These are phyloP conservation scores for Calliopsis andreniformis DNA, from an alignment of 1,140 invertebrate genomes.

Conservation along the genomic window DNA sequence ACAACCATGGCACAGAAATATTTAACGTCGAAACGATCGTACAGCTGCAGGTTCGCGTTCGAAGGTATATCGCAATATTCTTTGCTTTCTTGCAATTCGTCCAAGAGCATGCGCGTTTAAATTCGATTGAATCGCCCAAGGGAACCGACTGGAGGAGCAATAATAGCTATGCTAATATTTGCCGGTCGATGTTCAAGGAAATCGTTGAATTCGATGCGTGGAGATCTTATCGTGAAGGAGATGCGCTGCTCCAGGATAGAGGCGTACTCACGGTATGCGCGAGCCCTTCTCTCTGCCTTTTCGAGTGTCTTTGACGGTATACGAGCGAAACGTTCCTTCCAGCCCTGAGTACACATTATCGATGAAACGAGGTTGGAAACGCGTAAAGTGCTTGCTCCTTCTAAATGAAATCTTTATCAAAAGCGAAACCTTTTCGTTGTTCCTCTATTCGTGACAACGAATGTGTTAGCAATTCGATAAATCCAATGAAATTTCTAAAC, in stretches of 20 bases:
- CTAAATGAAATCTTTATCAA: conserved; percentile 21
- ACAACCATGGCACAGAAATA: too few species aligned
- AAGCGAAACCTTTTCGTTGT: background rate
- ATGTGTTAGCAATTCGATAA: background rate
- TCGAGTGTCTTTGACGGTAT: conserved; percentile 13
- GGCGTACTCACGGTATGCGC: background rate
- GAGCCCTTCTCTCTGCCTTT: background rate
- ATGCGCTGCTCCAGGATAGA: background rate
- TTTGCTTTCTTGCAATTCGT: background rate
- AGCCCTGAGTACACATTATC: conserved; percentile 29
- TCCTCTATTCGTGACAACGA: background rate
- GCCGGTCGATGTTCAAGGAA: conserved; percentile 32
- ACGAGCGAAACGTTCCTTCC: conserved; percentile 8
- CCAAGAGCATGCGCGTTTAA: background rate
- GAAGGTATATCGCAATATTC: too few species aligned
- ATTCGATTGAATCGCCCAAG: background rate
- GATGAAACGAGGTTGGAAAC: conserved; percentile 17
- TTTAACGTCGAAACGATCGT: too few species aligned
- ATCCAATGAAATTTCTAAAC: background rate
- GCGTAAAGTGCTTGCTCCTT: background rate
- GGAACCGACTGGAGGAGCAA: background rate
- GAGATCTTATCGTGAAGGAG: conserved; percentile 27
- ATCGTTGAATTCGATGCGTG: conserved; percentile 35
- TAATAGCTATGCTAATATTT: conserved; percentile 35
- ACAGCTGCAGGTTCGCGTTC: too few species aligned